Evolutionary conservation across 2,888 invertebrate species (phyloP), one percentile per base, ranked within the genome.

Genomic region (Heliconius aoede): DNA sequence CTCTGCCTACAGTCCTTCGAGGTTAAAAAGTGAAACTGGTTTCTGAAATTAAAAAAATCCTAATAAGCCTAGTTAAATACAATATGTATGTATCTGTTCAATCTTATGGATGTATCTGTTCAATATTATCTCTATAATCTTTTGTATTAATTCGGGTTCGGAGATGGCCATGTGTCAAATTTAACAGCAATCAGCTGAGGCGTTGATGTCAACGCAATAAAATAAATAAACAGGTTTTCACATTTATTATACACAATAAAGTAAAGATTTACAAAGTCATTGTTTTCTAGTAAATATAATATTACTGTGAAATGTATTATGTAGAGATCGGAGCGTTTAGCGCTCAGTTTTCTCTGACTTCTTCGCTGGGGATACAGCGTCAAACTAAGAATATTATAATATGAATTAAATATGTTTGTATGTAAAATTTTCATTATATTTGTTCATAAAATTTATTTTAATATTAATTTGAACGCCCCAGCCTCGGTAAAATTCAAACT

Each of bases 181-280:
- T 69, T 69, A 28, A 55, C 69, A n/a, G 55, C 69, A 55, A 69
- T 69, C 55, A 24, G 28, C 30, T 30, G 30, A 55, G 30, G 55
- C 32, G 69, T 55, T 55, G 55, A 55, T 32, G 51, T 55, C 55
- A 55, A 69, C n/a, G 30, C 55, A 30, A 55, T 69, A 69, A 4
- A 68, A 55, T 46, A 69, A 69, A 69, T 69, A 69, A 69, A 55
- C 32, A 69, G 8, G 30, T 55, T 69, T 69, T 69, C 55, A 55
- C 69, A 69, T 30, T 32, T 55, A 55, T 55, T 30, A 11, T 55
- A 55, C 8, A 4, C 30, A 24, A 51, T 55, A 21, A 28, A 55
- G 13, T 32, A 15, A 55, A 13, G 1, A 30, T 69, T 32, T 32
- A n/a, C 30, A 15, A 24, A 51, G 13, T 64, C n/a, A 24, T 64